A percentile compares a stretch with the other conserved stretches of the same genome.
Conservation (phyloP, 1,140 invertebrate genomes). For the Drosophila virilis region DNA sequence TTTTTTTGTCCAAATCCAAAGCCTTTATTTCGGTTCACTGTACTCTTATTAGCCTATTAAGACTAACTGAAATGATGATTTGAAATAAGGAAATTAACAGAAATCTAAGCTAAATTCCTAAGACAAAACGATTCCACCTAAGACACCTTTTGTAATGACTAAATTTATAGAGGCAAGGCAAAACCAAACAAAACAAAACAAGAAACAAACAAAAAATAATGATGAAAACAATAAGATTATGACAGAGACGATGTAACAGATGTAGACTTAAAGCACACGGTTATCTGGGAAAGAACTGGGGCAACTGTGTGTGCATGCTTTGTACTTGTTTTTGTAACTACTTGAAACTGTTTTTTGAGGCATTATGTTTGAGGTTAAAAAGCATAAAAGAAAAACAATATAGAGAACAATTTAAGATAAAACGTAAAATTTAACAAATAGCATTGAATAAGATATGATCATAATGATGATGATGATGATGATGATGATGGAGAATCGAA, state of each 20-base stretch:
- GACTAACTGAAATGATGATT: conserved; percentile 79
- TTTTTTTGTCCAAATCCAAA: conserved; percentile 21
- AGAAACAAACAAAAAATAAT: neutral
- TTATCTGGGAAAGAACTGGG: neutral
- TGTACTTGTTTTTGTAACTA: conserved; percentile 49
- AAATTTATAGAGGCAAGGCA: conserved; percentile 73
- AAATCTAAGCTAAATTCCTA: conserved; percentile 82
- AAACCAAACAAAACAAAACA: conserved; percentile 29
- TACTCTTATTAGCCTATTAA: conserved; percentile 71
- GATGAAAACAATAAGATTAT: conserved; percentile 28
- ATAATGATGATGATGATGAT: conserved; percentile 14
- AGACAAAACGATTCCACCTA: conserved; percentile 82
- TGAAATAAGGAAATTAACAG: conserved; percentile 76
- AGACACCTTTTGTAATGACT: conserved; percentile 80
- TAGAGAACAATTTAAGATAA: conserved; percentile 7
- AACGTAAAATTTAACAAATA: conserved; percentile 15
- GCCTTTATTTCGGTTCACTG: conserved; percentile 41
- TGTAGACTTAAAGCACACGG: conserved; percentile 44
- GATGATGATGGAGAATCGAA: neutral
- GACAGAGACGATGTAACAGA: conserved; percentile 33
- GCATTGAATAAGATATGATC: conserved; percentile 31
- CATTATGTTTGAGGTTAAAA: conserved; percentile 1
- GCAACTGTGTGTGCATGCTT: conserved; percentile 52
- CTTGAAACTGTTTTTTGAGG: no score
- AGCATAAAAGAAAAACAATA: conserved; percentile 1